Percentiles rank a stretch among this genome's conserved stretches.
Conservation (phyloP, 2,888 invertebrate genomes). For the Lasioglossum marginatum region DNA sequence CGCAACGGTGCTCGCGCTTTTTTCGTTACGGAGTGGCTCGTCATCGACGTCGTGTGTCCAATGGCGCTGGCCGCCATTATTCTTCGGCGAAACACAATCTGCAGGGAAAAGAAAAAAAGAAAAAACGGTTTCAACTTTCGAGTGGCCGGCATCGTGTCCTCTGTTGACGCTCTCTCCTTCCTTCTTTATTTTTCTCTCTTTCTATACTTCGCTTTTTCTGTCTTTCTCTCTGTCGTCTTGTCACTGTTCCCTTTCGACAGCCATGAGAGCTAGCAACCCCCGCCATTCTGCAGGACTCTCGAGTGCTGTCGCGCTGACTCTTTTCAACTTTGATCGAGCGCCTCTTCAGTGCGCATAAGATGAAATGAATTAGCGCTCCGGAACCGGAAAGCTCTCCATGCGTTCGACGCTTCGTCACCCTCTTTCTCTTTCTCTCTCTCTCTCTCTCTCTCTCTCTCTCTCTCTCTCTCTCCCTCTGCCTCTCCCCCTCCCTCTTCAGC, state of each 20-base stretch:
- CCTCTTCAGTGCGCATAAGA: slow-evolving; percentile 81
- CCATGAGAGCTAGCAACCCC: slow-evolving; percentile 44
- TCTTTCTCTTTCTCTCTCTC: slow-evolving; percentile 15
- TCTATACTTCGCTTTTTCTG: neutral
- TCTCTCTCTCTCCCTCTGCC: neutral
- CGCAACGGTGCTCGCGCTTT: slow-evolving; percentile 13
- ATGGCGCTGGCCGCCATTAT: slow-evolving; percentile 57
- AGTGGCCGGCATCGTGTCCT: slow-evolving; percentile 73
- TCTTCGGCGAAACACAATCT: neutral
- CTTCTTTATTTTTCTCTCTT: neutral
- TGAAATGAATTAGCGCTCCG: slow-evolving; percentile 79
- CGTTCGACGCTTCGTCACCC: slow-evolving; percentile 48
- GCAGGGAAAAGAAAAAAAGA: slow-evolving; percentile 33
- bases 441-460: neutral
- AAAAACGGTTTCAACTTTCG: slow-evolving; percentile 81
- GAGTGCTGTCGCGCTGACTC: slow-evolving; percentile 79
- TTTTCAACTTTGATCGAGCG: slow-evolving; percentile 82
- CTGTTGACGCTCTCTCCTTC: slow-evolving; percentile 9
- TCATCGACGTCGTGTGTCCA: slow-evolving; percentile 33
- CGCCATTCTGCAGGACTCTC: slow-evolving; percentile 61
- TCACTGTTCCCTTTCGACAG: slow-evolving; percentile 42
- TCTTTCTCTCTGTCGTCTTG: slow-evolving; percentile 46
- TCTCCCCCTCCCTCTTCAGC: neutral
- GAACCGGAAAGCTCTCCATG: slow-evolving; percentile 53
- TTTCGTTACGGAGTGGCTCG: neutral